Evolutionary conservation across 2,888 invertebrate species (phyloP).

Genomic region (Aricia artaxerxes): DNA sequence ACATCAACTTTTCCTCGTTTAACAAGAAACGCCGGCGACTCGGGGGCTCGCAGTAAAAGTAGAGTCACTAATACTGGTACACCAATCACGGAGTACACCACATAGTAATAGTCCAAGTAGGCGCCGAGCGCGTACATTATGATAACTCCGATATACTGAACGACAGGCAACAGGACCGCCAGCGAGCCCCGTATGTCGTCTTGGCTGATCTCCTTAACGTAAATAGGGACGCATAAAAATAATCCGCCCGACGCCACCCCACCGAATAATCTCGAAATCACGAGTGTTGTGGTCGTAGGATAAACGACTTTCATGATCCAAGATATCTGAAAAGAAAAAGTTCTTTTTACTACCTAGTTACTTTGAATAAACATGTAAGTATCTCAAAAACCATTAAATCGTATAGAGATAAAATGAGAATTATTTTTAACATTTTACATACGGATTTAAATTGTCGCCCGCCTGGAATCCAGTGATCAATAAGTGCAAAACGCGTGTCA

Average conservation of each 20-base stretch:
- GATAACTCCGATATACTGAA: conserved; percentile 57
- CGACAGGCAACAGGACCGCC: conserved; percentile 54
- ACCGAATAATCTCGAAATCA: conserved; percentile 54
- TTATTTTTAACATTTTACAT: not conserved
- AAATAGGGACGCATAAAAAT: conserved; percentile 58
- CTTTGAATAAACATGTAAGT: not conserved
- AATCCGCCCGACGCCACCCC: conserved; percentile 60
- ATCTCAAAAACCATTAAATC: too few relatives aligned
- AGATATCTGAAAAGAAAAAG: conserved; percentile 49
- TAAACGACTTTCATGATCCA: conserved; percentile 58
- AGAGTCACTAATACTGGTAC: conserved; percentile 52
- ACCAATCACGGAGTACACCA: conserved; percentile 52
- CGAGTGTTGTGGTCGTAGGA: conserved; percentile 49
- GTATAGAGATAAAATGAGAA: not conserved
- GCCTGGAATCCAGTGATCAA: too few relatives aligned
- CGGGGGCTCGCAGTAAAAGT: conserved; percentile 59
- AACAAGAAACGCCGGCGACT: conserved; percentile 66
- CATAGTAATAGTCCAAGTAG: conserved; percentile 54
- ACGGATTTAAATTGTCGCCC: too few relatives aligned
- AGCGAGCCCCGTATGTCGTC: conserved; percentile 58
- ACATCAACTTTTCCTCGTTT: conserved; percentile 59
- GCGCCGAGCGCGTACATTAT: conserved; percentile 60
- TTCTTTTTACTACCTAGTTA: not conserved
- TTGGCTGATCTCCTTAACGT: conserved; percentile 63
- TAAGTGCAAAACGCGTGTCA: too few relatives aligned